Percentiles rank a stretch among this genome's conserved stretches.
Conservation (phyloP, 2,888 invertebrate genomes). For the Rhamphomyia laevipes region DNA sequence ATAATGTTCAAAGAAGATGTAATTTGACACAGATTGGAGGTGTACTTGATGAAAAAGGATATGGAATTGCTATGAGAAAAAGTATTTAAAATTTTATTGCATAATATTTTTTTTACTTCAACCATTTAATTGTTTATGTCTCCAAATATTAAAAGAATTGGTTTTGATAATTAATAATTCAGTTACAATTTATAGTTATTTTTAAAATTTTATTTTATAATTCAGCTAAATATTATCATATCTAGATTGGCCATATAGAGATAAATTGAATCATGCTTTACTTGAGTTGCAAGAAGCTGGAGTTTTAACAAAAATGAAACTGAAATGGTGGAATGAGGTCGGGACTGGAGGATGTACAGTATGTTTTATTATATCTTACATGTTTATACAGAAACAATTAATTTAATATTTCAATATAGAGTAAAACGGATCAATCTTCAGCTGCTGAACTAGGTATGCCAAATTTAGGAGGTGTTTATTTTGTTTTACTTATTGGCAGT, state of each 20-base stretch:
- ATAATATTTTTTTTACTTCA: too few species aligned
- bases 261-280: slow-evolving; percentile 66
- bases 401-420: neutral
- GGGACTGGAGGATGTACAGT: slow-evolving; percentile 44
- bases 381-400: slow-evolving; percentile 1
- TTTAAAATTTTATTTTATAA: too few species aligned
- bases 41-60: slow-evolving; percentile 57
- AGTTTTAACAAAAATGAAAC: slow-evolving; percentile 61
- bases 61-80: slow-evolving; percentile 60
- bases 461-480: slow-evolving; percentile 54
- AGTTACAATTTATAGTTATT: too few species aligned
- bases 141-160: too few species aligned
- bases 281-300: slow-evolving; percentile 78
- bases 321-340: slow-evolving; percentile 84
- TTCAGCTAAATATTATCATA: too few species aligned
- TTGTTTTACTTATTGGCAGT: slow-evolving; percentile 45
- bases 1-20: slow-evolving; percentile 53
- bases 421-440: slow-evolving; percentile 17
- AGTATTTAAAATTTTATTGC: slow-evolving; percentile 16
- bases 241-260: slow-evolving; percentile 45
- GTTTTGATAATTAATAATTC: too few species aligned
- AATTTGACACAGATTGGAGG: slow-evolving; percentile 49
- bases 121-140: too few species aligned
- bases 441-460: slow-evolving; percentile 45
- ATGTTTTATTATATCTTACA: too few species aligned